phyloP scores from a whole-genome alignment of 2,888 invertebrate species.

The Arctia plantaginis region DNA sequence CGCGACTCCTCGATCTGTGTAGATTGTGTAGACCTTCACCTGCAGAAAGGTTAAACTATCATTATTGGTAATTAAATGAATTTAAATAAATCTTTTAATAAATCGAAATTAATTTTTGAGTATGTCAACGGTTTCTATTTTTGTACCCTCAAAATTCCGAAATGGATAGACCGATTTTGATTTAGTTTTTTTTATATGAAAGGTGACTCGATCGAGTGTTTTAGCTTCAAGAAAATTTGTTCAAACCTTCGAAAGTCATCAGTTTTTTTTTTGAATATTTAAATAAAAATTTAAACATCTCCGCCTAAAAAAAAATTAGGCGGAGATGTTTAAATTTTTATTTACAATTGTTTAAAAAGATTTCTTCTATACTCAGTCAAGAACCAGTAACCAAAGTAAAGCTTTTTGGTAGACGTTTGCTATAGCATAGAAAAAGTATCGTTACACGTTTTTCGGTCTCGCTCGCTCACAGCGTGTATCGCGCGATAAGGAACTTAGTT shows the following conservation, averaged over 20 bases:
- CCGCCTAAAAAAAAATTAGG: not conserved
- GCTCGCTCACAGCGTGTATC: too few relatives aligned
- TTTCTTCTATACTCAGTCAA: not conserved
- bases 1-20: slow-evolving; percentile 93
- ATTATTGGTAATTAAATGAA: not conserved
- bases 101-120: not conserved
- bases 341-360: not conserved
- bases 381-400: not conserved
- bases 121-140: not conserved
- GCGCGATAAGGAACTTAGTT: too few relatives aligned
- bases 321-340: not conserved
- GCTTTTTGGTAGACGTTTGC: too few relatives aligned
- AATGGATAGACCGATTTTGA: not conserved
- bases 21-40: slow-evolving; percentile 89
- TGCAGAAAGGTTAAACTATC: slow-evolving; percentile 58
- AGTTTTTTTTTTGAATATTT: not conserved
- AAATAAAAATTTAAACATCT: too few relatives aligned
- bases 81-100: not conserved
- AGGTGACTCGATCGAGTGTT: not conserved
- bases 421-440: too few relatives aligned
- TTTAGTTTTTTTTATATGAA: not conserved
- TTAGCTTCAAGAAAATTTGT: not conserved
- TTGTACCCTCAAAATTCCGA: not conserved
- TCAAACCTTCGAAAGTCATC: not conserved
- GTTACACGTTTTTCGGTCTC: too few relatives aligned